Evolutionary conservation across 1,140 invertebrate species (phyloP).

Genomic region (Scaptomyza hsui): DNA sequence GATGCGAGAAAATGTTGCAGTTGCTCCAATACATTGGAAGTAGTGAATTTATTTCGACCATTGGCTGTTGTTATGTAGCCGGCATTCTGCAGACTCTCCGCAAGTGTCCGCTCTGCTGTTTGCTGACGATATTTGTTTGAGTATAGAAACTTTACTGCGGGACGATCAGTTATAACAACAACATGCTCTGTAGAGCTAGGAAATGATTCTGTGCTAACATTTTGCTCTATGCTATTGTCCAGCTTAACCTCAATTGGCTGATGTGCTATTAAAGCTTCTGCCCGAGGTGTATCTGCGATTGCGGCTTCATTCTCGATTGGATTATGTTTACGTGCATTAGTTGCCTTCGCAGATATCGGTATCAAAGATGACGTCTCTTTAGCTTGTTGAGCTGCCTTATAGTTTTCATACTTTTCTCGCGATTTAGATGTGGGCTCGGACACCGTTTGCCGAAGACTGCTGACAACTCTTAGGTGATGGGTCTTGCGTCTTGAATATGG

Average conservation of each 20-base stretch:
- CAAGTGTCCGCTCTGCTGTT: slow-evolving; percentile 66
- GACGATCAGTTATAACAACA: slow-evolving; percentile 61
- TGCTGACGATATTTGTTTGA: slow-evolving; percentile 77
- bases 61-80: slow-evolving; percentile 60
- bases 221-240: slow-evolving; percentile 66
- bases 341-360: background rate
- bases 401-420: slow-evolving; percentile 64
- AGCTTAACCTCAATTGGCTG: slow-evolving; percentile 39
- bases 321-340: slow-evolving; percentile 42
- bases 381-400: slow-evolving; percentile 46
- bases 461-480: slow-evolving; percentile 51
- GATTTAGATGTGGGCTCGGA: slow-evolving; percentile 29
- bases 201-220: slow-evolving; percentile 14
- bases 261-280: slow-evolving; percentile 67
- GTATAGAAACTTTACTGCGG: slow-evolving; percentile 69
- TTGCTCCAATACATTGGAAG: slow-evolving; percentile 67
- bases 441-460: slow-evolving; percentile 30
- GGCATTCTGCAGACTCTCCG: slow-evolving; percentile 76
- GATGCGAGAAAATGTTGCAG: slow-evolving; percentile 68
- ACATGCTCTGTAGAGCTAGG: slow-evolving; percentile 51
- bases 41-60: slow-evolving; percentile 43
- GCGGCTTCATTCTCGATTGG: slow-evolving; percentile 63
- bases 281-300: slow-evolving; percentile 48
- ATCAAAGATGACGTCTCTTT: slow-evolving; percentile 23
- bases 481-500: slow-evolving; percentile 48